Evolutionary conservation across 2,888 invertebrate species (phyloP), one percentile per base, ranked within the genome.

Genomic region (Melinopterus prodromus): DNA sequence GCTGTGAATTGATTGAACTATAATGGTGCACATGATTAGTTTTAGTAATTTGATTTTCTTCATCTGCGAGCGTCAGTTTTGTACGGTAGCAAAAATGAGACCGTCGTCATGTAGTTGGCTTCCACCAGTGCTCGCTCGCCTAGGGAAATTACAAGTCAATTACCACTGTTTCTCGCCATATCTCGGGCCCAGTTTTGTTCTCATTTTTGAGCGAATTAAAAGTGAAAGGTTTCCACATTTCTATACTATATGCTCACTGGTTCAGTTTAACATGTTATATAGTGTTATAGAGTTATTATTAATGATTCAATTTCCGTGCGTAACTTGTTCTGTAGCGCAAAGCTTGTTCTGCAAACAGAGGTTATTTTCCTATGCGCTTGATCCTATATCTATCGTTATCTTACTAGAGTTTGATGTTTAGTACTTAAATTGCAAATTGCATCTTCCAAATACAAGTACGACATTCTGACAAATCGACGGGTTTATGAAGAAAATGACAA

Each of bases 1-100:
- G 53, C 53, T 53, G 53, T 53, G 53, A 53, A 53, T 53, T 53
- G 53, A 53, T 53, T 53, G 53, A 53, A 53, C 53, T 53, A 53
- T 53, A 53, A 53, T 53, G 53, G 53, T 53, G 53, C 53, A 53
- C 53, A 4, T 53, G 53, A 53, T 53, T 53, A 53, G 53, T 53
- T 53, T 53, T 53, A 53, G 53, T 53, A 53, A 53, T 53, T 53
- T 53, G 53, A 53, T 53, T 53, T 53, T 53, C 53, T 53, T 53
- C 53, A 12, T 53, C 53, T 53, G 53, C 53, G 53, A 53, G 53
- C 53, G 53, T 53, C 53, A 53, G 53, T 53, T 53, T 53, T 53
- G 9, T 53, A 53, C 5, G 53, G 53, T 53, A 7, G 53, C 53
- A 12, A 53, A 53, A 53, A 53, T 53, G 53, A 53, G 5, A 7